Conservation (phyloP, 2,797 vertebrate genomes). For the Manis crassicaudata region DNA sequence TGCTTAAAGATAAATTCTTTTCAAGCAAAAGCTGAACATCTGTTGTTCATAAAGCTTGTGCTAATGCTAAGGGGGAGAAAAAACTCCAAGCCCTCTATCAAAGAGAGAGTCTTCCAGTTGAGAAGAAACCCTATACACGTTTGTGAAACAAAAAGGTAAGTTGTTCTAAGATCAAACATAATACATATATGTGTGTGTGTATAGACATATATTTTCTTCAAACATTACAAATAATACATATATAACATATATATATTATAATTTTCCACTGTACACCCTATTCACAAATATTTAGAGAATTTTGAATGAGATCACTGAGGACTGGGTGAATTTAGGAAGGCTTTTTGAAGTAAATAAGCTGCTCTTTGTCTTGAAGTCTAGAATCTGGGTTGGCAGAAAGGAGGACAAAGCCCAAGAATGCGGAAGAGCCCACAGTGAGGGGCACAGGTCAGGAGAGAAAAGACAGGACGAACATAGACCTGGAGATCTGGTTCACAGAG, state of each 20-base stretch:
- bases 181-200: not conserved
- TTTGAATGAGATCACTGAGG: not conserved
- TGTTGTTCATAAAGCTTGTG: conserved; percentile 23
- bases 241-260: not conserved
- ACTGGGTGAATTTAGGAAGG: not conserved
- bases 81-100: not conserved
- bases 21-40: conserved; percentile 42
- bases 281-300: not conserved
- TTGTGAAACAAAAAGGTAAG: conserved; percentile 4
- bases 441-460: not conserved
- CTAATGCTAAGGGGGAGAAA: not conserved
- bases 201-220: too few relatives aligned
- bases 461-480: not conserved
- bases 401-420: not conserved
- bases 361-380: not conserved
- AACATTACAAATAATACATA: not conserved
- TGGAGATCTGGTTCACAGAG: not conserved
- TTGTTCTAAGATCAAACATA: not conserved
- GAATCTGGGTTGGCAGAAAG: not conserved
- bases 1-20: not conserved
- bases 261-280: not conserved
- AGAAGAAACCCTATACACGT: not conserved
- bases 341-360: not conserved
- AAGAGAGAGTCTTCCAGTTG: not conserved
- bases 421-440: not conserved